Evolutionary conservation across 2,888 invertebrate species (phyloP), one percentile per base, ranked within the genome.

Genomic region (Leptinotarsa tumamoca): DNA sequence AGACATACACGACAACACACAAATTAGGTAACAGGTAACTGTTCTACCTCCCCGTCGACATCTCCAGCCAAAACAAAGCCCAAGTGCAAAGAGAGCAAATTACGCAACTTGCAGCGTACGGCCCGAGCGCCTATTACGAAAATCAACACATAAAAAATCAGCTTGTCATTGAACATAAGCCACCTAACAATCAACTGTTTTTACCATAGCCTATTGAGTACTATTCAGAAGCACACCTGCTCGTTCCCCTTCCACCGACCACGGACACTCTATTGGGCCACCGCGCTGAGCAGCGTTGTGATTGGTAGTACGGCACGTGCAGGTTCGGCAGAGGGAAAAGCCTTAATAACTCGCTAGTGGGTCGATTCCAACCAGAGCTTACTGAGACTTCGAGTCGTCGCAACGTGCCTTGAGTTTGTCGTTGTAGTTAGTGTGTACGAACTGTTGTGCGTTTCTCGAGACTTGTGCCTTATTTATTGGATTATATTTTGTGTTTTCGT

Each of bases 301-400:
- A 89, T 89, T 89, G 89, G 89, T 80, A 77, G 79, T 70, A 27
- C 79, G 88, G 89, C 89, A 89, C 89, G 89, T 89, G 89, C 83
- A 85, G 80, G 79, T 82, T 68, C 68, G 49, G 79, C 77, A 81
- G 87, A 83, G 84, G 85, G 87, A 87, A 81, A 75, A 52, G 78
- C 75, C 79, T 86, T 87, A 87, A 86, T 87, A 85, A 85, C 84
- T 82, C 81, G 84, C 84, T 80, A 83, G 79, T 78, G 74, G 80
- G 78, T 74, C 75, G 76, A 81, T 83, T 83, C 79, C 80, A 79
- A 76, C 80, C 87, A 87, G 87, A 88, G 78, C 82, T 84, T 78
- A 80, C 78, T 80, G 78, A 80, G 82, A 78, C 79, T 76, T 84
- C 77, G 82, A 79, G 75, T 43, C 15, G 70, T 49, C 74, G 71